Evolutionary conservation across 2,797 vertebrate species (phyloP).

Genomic region (Buceros bicornis): DNA sequence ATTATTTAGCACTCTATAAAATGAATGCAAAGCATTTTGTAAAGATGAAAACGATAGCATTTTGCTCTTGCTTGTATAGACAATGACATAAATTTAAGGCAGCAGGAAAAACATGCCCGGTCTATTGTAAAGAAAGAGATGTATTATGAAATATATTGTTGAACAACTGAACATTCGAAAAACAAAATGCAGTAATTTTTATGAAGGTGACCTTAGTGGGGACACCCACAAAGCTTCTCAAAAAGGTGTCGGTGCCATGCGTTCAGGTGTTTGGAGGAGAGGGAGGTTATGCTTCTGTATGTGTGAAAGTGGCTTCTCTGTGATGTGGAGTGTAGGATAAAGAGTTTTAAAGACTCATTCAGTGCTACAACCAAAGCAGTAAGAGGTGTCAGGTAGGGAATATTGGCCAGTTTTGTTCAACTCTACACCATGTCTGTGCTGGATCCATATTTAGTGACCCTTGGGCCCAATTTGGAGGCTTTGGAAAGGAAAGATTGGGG

Average conservation of each 20-base stretch:
- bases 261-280: neutral
- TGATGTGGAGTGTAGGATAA: conserved; percentile 48
- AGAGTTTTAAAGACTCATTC: conserved; percentile 65
- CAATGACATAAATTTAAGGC: conserved; percentile 40
- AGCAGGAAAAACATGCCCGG: neutral
- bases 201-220: conserved; percentile 2
- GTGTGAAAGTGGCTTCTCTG: conserved; percentile 57
- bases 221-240: conserved; percentile 29
- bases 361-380: conserved; percentile 84
- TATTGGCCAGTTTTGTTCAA: conserved; percentile 81
- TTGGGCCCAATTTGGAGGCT: conserved; percentile 27
- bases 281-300: neutral
- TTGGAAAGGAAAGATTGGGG: conserved; percentile 16
- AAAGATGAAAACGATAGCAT: neutral
- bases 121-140: neutral
- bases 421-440: conserved; percentile 53
- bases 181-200: conserved; percentile 21
- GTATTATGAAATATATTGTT: neutral
- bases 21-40: conserved; percentile 21
- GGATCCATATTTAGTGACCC: conserved; percentile 33
- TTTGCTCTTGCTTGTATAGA: conserved; percentile 40
- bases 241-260: conserved; percentile 38
- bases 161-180: conserved; percentile 11
- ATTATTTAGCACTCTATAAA: conserved; percentile 43
- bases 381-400: conserved; percentile 77